phyloP scores from a whole-genome alignment of 2,797 vertebrate species.

The Chromobotia macracanthus region DNA sequence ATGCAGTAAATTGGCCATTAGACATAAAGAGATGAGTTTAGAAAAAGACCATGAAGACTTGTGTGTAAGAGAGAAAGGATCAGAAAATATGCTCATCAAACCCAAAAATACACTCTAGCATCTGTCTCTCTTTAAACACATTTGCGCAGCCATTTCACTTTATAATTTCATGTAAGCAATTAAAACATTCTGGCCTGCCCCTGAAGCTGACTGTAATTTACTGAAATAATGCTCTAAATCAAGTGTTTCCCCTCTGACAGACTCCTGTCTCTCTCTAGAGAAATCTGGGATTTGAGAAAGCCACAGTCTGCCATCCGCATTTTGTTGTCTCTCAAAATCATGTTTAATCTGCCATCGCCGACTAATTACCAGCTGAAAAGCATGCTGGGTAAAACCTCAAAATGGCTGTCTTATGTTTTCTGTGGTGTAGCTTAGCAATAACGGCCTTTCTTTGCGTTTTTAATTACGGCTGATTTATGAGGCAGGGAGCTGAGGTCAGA shows the following conservation, averaged over 20 bases:
- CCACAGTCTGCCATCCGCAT: constrained; percentile 77
- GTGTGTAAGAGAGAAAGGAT: constrained; percentile 7
- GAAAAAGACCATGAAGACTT: constrained; percentile 34
- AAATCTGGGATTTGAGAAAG: constrained; percentile 75
- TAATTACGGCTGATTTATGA: constrained; percentile 72
- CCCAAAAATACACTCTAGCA: constrained; percentile 70
- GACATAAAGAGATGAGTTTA: constrained; percentile 59
- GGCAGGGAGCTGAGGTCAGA: constrained; percentile 70
- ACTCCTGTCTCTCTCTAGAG: constrained; percentile 75
- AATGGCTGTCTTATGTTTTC: constrained; percentile 74
- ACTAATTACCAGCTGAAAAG: constrained; percentile 78
- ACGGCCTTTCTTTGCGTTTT: constrained; percentile 66
- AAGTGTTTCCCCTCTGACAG: constrained; percentile 76
- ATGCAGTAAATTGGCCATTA: constrained; percentile 64
- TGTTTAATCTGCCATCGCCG: constrained; percentile 75
- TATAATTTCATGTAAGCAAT: constrained; percentile 82
- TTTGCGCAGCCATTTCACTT: constrained; percentile 69
- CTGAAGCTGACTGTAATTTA: constrained; percentile 71
- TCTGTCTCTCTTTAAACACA: constrained; percentile 74
- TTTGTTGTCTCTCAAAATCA: constrained; percentile 76
- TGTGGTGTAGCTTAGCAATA: constrained; percentile 73
- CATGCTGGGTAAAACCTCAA: constrained; percentile 71
- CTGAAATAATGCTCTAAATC: constrained; percentile 80
- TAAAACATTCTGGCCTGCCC: constrained; percentile 76
- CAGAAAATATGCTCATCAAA: constrained; percentile 63